These are phyloP conservation scores for Cryptops parisi DNA, from an alignment of 2,888 invertebrate species.

Conservation along the genomic window DNA sequence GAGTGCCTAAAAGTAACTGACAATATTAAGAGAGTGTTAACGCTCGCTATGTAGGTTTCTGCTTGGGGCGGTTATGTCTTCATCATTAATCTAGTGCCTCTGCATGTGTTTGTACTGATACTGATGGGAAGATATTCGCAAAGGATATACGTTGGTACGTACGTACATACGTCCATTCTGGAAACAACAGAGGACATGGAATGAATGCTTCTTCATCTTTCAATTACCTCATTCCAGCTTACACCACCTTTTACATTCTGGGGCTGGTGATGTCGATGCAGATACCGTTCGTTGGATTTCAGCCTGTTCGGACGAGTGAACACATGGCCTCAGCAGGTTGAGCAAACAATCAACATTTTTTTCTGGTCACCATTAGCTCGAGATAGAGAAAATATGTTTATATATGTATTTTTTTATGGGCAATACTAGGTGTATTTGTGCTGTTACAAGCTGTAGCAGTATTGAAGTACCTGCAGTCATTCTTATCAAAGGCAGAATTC, in stretches of 20 bases:
- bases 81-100: conserved; percentile 96
- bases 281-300: conserved; percentile 66
- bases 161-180: too few relatives aligned
- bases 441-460: conserved; percentile 75
- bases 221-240: conserved; percentile 46
- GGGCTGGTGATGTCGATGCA: conserved; percentile 96
- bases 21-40: too few relatives aligned
- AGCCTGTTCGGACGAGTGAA: conserved; percentile 96
- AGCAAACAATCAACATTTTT: conserved; percentile 7
- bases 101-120: conserved; percentile 88
- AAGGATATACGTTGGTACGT: conserved; percentile 54
- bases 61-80: conserved; percentile 99
- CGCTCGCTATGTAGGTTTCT: too few relatives aligned
- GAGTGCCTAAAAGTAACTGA: too few relatives aligned
- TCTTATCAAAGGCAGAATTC: conserved; percentile 77
- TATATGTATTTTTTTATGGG: too few relatives aligned
- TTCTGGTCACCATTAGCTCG: too few relatives aligned
- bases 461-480: conserved; percentile 70
- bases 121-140: conserved; percentile 92
- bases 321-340: conserved; percentile 95
- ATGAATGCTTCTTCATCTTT: too few relatives aligned
- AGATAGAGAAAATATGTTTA: too few relatives aligned
- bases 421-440: conserved; percentile 69
- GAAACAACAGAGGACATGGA: too few relatives aligned
- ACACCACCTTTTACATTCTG: conserved; percentile 91